Evolutionary conservation across 2,113 vertebrate species (phyloP).

Genomic region (Brevimyrus niger): DNA sequence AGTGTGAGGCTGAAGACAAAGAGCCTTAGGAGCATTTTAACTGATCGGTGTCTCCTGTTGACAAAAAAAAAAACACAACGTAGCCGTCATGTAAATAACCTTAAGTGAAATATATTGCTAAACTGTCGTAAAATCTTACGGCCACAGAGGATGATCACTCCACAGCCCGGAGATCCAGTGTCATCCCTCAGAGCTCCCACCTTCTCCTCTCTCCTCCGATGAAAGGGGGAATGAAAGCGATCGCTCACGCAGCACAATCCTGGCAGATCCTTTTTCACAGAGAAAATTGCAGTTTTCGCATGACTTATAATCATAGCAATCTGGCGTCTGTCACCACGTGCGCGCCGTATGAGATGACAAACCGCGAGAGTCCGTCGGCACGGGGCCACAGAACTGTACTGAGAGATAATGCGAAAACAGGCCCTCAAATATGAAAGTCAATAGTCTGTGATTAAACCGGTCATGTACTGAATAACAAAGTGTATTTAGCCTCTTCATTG

Average conservation of each 20-base stretch:
- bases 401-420: not conserved
- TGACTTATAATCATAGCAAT: conserved; percentile 1
- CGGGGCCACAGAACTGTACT: not conserved
- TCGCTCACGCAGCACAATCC: not conserved
- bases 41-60: not conserved
- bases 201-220: not conserved
- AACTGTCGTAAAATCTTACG: not conserved
- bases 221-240: not conserved
- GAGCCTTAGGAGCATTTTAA: not conserved
- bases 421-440: conserved; percentile 1
- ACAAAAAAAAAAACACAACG: not conserved
- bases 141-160: not conserved
- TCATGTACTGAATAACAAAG: not conserved
- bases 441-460: conserved; percentile 7
- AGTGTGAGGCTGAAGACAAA: not conserved
- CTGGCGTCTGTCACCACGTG: not conserved
- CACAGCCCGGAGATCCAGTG: not conserved
- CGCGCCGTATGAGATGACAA: not conserved
- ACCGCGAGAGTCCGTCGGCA: not conserved
- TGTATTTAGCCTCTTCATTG: conserved; percentile 5
- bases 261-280: not conserved
- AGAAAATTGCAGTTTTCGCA: conserved; percentile 10
- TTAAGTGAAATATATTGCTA: not conserved
- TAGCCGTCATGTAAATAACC: not conserved
- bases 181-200: not conserved